A percentile compares a stretch with the other conserved stretches of the same genome.
Evolutionary conservation across 2,888 invertebrate species (phyloP).

Genomic region (Troides aeacus): DNA sequence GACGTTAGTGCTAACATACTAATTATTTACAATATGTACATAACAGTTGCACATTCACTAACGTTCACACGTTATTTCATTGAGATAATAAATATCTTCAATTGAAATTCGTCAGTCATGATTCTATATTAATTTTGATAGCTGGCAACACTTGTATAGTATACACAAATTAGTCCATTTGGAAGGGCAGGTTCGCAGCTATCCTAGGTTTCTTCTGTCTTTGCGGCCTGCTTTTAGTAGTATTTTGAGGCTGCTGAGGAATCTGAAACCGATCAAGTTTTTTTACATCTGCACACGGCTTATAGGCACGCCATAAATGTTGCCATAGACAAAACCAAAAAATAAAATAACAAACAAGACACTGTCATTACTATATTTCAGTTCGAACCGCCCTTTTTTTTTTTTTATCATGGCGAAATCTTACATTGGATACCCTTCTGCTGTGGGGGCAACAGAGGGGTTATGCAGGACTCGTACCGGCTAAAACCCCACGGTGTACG

Average conservation of each 20-base stretch:
- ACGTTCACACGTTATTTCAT: slow-evolving; percentile 7
- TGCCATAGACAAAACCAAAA: too few relatives aligned
- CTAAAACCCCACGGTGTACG: too few relatives aligned
- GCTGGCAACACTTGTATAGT: slow-evolving; percentile 5
- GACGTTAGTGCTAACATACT: slow-evolving; percentile 8
- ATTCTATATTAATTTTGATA: background rate
- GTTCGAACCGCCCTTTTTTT: too few relatives aligned
- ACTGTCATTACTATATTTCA: too few relatives aligned
- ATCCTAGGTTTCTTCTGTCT: slow-evolving; percentile 69
- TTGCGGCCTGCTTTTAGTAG: slow-evolving; percentile 34
- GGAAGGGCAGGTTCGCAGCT: slow-evolving; percentile 71
- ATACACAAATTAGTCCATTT: slow-evolving; percentile 51
- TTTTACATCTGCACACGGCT: too few relatives aligned
- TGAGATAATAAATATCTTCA: slow-evolving; percentile 2
- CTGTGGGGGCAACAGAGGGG: too few relatives aligned
- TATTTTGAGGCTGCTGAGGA: slow-evolving; percentile 30
- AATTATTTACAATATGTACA: slow-evolving; percentile 28
- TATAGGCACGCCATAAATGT: background rate
- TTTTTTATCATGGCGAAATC: too few relatives aligned
- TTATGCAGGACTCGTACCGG: too few relatives aligned
- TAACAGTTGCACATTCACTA: slow-evolving; percentile 10
- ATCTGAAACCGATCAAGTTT: slow-evolving; percentile 2
- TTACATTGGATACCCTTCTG: too few relatives aligned
- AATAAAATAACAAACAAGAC: too few relatives aligned
- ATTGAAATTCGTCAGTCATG: background rate